Conservation (phyloP, 1,140 invertebrate species). For the Apis laboriosa region DNA sequence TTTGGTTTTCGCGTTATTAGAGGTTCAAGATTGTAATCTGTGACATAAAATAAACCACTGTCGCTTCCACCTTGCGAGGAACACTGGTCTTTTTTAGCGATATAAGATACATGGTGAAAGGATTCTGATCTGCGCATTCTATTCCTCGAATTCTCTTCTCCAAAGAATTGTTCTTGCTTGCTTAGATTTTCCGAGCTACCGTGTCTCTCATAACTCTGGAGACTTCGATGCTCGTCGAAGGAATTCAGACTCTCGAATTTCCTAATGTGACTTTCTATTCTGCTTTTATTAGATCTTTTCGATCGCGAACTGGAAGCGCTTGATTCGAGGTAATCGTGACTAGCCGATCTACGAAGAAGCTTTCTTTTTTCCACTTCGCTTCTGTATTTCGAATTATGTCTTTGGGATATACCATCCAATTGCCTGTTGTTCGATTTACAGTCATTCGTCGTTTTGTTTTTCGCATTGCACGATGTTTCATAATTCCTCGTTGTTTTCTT, state of each 20-base stretch:
- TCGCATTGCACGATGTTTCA: constrained; percentile 34
- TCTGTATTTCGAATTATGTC: constrained; percentile 57
- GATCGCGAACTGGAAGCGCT: constrained; percentile 73
- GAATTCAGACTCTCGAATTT: constrained; percentile 78
- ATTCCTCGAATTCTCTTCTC: constrained; percentile 10
- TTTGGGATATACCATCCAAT: constrained; percentile 26
- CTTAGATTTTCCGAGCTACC: constrained; percentile 48
- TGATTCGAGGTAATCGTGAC: constrained; percentile 60
- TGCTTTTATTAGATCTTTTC: constrained; percentile 74
- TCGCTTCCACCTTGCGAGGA: constrained; percentile 73
- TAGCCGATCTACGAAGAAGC: constrained; percentile 56
- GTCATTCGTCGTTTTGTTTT: constrained; percentile 35
- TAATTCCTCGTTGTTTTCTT: constrained; percentile 61
- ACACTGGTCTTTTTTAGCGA: constrained; percentile 58
- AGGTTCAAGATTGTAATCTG: constrained; percentile 71
- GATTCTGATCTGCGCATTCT: constrained; percentile 76
- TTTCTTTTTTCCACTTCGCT: constrained; percentile 70
- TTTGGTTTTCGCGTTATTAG: constrained; percentile 45
- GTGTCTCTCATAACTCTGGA: constrained; percentile 57
- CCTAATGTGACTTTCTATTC: constrained; percentile 72
- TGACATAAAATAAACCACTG: constrained; percentile 73
- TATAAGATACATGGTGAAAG: constrained; percentile 74
- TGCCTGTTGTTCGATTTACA: constrained; percentile 64
- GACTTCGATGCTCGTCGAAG: constrained; percentile 73
- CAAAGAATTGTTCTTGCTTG: constrained; percentile 37